Evolutionary conservation across 1,140 invertebrate species (phyloP).

Genomic region (Apis mellifera): Amel_HAv3.1 CM009934.2:12894501-12895000

Average conservation of each 20-base stretch:
- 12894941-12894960: background rate
- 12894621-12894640: slow-evolving; percentile 29
- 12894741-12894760: background rate
- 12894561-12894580: slow-evolving; percentile 39
- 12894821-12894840: too few relatives aligned
- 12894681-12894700: slow-evolving; percentile 40
- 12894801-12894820: background rate
- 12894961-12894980: slow-evolving; percentile 42
- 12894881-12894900: background rate
- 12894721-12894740: slow-evolving; percentile 7
- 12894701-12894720: background rate
- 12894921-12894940: background rate
- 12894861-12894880: background rate
- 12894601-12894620: slow-evolving; percentile 35
- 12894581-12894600: slow-evolving; percentile 43
- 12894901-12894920: background rate
- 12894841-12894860: background rate
- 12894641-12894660: slow-evolving; percentile 32
- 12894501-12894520: slow-evolving; percentile 29
- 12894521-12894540: background rate
- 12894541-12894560: background rate
- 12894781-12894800: background rate
- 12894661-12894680: slow-evolving; percentile 44
- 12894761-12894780: too few relatives aligned
- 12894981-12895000: slow-evolving; percentile 73